Conservation (phyloP, 2,113 vertebrate species). For the Bambusicola thoracicus region DNA sequence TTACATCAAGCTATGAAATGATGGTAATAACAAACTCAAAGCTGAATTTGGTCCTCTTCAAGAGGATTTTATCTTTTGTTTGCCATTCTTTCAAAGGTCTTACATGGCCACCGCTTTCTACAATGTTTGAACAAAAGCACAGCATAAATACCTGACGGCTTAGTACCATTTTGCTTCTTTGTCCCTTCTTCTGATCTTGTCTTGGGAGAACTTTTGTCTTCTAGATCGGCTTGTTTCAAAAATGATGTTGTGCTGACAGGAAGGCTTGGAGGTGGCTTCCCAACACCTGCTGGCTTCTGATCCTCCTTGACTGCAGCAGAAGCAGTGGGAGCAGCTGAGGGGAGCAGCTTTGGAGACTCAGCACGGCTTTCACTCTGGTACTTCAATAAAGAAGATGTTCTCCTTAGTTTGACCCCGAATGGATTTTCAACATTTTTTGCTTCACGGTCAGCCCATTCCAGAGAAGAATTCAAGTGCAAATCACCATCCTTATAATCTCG, state of each 20-base stretch:
- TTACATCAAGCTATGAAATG: conserved; percentile 26
- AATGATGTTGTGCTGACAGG: conserved; percentile 59
- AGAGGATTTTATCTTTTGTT: background rate
- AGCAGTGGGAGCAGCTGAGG: background rate
- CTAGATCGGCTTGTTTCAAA: conserved; percentile 59
- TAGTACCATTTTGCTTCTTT: conserved; percentile 38
- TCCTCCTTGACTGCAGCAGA: background rate
- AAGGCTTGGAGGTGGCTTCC: background rate
- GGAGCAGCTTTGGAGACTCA: background rate
- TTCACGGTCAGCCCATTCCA: background rate
- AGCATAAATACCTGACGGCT: conserved; percentile 67
- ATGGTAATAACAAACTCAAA: background rate
- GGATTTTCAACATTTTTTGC: conserved; percentile 73
- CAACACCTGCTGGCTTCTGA: background rate
- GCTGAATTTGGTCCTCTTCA: background rate
- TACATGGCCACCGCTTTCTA: background rate
- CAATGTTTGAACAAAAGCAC: background rate
- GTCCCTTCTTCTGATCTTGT: conserved; percentile 47
- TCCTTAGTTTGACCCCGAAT: conserved; percentile 87
- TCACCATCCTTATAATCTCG: background rate
- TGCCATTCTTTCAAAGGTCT: background rate
- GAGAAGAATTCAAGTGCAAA: background rate
- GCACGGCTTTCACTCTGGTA: conserved; percentile 69
- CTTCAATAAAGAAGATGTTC: conserved; percentile 78
- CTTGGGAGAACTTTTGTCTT: conserved; percentile 58